Evolutionary conservation across 2,113 vertebrate species (phyloP), one percentile per base, ranked within the genome.

Genomic region (Pampusana beccarii): DNA sequence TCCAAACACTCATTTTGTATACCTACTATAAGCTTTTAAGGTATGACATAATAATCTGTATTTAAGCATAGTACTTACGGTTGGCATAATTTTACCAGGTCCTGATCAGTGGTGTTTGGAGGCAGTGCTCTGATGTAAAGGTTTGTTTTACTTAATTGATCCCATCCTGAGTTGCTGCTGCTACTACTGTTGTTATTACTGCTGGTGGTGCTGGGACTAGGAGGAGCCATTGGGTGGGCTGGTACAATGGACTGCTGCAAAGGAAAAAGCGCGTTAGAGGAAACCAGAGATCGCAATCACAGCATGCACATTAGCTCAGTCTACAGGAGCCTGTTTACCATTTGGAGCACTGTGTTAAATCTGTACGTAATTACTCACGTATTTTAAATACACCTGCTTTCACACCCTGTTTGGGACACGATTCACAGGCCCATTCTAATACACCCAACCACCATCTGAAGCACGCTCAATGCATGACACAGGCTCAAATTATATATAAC

Each of bases 141-240:
- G 97, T 99, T 99, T 29, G 99, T 99, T 98, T 99, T 99, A 98
- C 99, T 99, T 97, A 99, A 99, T 93, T 99, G 99, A 96, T 99
- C 99, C 99, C 99, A 99, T 96, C 99, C 99, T 95, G 99, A 99
- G 75, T 98, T 99, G 98, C 98, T 99, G 98, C 98, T 98, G 97
- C 99, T 99, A 97, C 99, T 99, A 96, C 98, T 99, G 98, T 99
- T 99, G 98, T 98, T 99, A 97, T 98, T 99, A 98, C 98, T 99
- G 98, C 98, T 99, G 98, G 98, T 99, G 97, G 98, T 99, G 97
- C 98, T 99, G 85, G 99, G 99, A 96, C 99, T 99, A 97, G 99
- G 99, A 91, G 99, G 99, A 98, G 99, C 99, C 99, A 99, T 99
- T 92, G 99, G 99, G 86, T 99, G 98, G 69, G 98, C 97, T 91